Evolutionary conservation across 2,797 vertebrate genomes (phyloP).

Genomic region (Glyptemys insculpta): DNA sequence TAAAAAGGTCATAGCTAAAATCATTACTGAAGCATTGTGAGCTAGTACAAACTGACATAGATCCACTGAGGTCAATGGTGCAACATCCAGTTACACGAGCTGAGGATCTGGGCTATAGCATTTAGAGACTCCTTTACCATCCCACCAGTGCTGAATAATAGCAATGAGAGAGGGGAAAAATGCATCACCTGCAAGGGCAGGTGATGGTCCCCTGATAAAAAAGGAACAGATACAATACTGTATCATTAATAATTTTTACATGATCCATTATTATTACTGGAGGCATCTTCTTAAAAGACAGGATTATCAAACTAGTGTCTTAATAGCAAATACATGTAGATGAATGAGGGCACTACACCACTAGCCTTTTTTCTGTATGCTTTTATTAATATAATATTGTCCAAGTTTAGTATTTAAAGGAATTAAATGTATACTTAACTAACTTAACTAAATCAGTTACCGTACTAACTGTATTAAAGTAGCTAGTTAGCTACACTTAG

Average conservation of each 20-base stretch:
- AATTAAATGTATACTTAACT: too few species aligned
- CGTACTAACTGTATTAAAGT: too few species aligned
- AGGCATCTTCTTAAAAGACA: neutral
- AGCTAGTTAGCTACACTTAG: too few species aligned
- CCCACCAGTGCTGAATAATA: neutral
- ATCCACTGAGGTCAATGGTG: neutral
- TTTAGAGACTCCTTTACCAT: neutral
- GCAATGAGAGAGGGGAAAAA: neutral
- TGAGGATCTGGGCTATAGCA: neutral
- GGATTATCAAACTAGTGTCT: neutral
- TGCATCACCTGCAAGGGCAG: neutral
- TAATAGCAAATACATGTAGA: neutral
- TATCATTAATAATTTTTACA: neutral
- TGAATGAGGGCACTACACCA: neutral
- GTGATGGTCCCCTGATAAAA: neutral
- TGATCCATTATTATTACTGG: neutral
- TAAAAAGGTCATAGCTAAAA: neutral
- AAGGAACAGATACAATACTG: neutral
- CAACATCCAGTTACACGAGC: neutral
- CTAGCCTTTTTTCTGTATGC: too few species aligned
- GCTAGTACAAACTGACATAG: neutral
- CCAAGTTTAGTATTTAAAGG: too few species aligned
- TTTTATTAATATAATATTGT: too few species aligned
- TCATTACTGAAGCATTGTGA: neutral
- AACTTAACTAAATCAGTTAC: too few species aligned